Conservation (phyloP, 2,797 vertebrate species). For the Moxostoma hubbsi region DNA sequence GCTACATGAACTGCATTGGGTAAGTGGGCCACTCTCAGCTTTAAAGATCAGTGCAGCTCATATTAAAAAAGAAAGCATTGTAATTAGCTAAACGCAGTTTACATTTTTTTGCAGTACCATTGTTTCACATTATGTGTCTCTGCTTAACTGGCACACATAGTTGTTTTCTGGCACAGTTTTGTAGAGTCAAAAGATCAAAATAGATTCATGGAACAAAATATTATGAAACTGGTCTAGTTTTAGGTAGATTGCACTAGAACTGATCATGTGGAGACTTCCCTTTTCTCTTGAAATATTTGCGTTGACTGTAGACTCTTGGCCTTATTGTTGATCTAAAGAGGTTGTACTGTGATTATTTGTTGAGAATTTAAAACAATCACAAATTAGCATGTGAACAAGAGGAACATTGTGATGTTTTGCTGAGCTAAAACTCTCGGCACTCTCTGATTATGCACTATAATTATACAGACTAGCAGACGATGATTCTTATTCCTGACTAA, state of each 20-base stretch:
- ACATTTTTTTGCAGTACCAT: too few relatives aligned
- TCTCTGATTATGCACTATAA: not conserved
- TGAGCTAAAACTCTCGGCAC: not conserved
- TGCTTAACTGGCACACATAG: not conserved
- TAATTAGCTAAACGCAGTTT: too few relatives aligned
- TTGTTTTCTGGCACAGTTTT: not conserved
- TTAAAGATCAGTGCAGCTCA: not conserved
- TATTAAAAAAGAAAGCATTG: not conserved
- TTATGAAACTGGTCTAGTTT: too few relatives aligned
- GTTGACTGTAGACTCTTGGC: not conserved
- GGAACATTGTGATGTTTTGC: not conserved
- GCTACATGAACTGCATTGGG: slow-evolving; percentile 54
- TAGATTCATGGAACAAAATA: not conserved
- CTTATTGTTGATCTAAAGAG: not conserved
- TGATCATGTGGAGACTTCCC: not conserved
- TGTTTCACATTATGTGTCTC: too few relatives aligned
- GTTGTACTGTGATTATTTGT: not conserved
- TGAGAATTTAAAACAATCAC: not conserved
- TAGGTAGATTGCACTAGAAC: not conserved
- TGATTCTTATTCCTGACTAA: not conserved
- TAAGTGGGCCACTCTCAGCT: slow-evolving; percentile 57
- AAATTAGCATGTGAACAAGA: not conserved
- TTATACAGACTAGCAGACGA: not conserved
- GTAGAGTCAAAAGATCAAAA: not conserved
- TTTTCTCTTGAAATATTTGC: not conserved